Conservation (phyloP, 2,888 invertebrate species). For the Ceramica pisi region DNA sequence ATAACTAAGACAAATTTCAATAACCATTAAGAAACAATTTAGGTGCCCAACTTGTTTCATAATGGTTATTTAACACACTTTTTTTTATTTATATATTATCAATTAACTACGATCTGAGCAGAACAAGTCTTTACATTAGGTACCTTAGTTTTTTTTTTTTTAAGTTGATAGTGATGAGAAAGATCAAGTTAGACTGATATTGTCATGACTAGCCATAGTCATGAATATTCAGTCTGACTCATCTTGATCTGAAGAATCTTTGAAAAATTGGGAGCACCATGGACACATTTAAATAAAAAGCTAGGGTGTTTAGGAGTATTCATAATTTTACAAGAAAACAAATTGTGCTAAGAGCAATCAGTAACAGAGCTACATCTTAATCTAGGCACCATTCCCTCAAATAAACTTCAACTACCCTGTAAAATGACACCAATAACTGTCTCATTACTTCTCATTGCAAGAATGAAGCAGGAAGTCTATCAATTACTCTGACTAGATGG, state of each 20-base stretch:
- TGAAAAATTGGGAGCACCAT: too few species aligned
- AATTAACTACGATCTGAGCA: background rate
- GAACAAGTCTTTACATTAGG: background rate
- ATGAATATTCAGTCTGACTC: too few species aligned
- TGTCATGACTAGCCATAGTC: too few species aligned
- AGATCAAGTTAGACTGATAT: too few species aligned
- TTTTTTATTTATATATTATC: too few species aligned
- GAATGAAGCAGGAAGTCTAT: constrained; percentile 31
- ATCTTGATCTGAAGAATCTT: too few species aligned
- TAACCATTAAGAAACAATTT: background rate
- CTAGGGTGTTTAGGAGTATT: too few species aligned
- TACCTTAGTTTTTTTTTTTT: background rate
- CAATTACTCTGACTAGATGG: constrained; percentile 38
- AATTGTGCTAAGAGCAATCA: too few species aligned
- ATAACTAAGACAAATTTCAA: background rate
- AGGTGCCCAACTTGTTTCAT: background rate
- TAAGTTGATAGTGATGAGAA: background rate
- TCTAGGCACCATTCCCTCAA: background rate
- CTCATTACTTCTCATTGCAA: constrained; percentile 6
- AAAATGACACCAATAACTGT: background rate
- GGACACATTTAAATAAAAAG: too few species aligned
- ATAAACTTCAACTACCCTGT: background rate
- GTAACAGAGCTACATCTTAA: too few species aligned
- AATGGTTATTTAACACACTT: background rate
- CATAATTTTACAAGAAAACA: too few species aligned